These are phyloP conservation scores for Nomada lathburiana DNA, from an alignment of 2,888 invertebrate genomes.

Conservation along the genomic window DNA sequence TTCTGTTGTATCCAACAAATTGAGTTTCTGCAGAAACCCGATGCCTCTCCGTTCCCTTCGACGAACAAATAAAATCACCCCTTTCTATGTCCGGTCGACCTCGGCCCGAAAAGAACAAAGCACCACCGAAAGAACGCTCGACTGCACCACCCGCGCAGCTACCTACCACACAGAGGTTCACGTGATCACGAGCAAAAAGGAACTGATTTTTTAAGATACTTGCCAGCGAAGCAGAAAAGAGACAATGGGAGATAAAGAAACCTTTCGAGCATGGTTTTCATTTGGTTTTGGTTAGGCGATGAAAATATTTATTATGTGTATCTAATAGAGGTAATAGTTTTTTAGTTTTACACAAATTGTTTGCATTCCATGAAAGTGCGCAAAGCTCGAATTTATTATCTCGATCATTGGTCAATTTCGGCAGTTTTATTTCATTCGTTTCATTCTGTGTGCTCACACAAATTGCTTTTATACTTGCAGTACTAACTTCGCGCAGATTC, in stretches of 20 bases:
- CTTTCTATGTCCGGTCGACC: constrained; percentile 30
- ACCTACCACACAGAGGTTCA: neutral
- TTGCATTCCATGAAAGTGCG: no score
- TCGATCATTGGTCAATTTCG: no score
- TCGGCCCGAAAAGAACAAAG: constrained; percentile 52
- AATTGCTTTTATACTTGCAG: no score
- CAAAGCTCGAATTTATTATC: no score
- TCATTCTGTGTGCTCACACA: no score
- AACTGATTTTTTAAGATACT: constrained; percentile 28
- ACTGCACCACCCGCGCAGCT: constrained; percentile 46
- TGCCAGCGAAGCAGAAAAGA: constrained; percentile 4
- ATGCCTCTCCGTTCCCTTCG: constrained; percentile 12
- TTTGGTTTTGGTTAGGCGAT: neutral
- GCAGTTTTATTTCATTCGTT: no score
- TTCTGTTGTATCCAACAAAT: neutral
- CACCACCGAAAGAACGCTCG: constrained; percentile 48
- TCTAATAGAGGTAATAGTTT: no score
- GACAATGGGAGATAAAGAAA: neutral
- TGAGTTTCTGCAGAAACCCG: constrained; percentile 26
- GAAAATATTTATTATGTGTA: no score
- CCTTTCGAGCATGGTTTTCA: neutral
- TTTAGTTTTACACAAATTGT: no score
- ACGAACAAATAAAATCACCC: constrained; percentile 27
- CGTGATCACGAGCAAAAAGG: neutral
- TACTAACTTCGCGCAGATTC: no score